Conservation (phyloP, 2,113 vertebrate genomes). For the Apteryx mantelli region DNA sequence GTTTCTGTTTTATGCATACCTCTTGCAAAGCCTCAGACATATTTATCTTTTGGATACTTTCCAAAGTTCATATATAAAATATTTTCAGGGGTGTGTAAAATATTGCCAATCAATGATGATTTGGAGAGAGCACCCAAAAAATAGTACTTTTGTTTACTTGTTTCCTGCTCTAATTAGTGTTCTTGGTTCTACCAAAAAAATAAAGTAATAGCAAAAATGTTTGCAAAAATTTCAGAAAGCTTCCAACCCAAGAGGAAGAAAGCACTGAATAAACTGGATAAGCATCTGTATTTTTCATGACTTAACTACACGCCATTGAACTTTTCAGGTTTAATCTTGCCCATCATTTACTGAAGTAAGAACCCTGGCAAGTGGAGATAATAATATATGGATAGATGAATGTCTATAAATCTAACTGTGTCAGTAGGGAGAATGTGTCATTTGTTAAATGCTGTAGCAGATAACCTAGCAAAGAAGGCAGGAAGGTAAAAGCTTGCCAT, state of each 20-base stretch:
- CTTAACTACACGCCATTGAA: not conserved
- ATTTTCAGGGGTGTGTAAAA: not conserved
- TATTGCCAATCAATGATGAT: not conserved
- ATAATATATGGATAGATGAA: not conserved
- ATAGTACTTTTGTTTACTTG: not conserved
- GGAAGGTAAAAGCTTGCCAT: not conserved
- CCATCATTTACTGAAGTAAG: not conserved
- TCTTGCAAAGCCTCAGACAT: not conserved
- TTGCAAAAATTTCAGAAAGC: not conserved
- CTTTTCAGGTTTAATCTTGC: not conserved
- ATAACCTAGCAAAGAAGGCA: not conserved
- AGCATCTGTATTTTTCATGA: not conserved
- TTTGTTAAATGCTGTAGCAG: not conserved
- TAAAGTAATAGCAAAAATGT: not conserved
- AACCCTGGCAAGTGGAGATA: not conserved
- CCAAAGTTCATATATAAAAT: not conserved
- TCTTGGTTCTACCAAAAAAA: not conserved
- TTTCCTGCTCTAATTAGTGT: not conserved
- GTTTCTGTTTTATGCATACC: not conserved
- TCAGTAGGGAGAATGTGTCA: not conserved
- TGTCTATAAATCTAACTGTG: not conserved
- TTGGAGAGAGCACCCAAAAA: not conserved
- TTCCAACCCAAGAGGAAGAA: not conserved
- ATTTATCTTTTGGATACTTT: not conserved
- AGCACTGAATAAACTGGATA: not conserved